These are phyloP conservation scores for Ptilorrhoa leucosticta DNA, from an alignment of 2,113 vertebrate genomes.

Conservation along the genomic window DNA sequence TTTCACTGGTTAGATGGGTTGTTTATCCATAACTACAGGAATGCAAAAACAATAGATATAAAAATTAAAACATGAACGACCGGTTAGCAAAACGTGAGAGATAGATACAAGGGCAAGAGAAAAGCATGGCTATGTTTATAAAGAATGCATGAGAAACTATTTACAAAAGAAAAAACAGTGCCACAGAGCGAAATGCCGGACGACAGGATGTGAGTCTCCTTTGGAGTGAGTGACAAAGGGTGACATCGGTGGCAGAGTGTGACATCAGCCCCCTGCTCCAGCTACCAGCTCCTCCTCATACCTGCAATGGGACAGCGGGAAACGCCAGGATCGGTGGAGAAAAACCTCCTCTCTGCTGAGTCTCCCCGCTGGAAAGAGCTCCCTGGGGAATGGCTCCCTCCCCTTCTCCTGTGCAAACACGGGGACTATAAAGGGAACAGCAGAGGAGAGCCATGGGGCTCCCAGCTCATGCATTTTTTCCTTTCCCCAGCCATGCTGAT, in stretches of 20 bases:
- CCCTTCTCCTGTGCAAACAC: neutral
- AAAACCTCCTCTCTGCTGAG: neutral
- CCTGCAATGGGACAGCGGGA: neutral
- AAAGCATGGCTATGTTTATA: no score
- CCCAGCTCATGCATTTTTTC: slow-evolving; percentile 18
- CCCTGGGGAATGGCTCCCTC: neutral
- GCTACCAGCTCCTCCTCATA: neutral
- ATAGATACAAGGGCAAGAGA: no score
- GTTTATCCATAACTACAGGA: no score
- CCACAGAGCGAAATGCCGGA: no score
- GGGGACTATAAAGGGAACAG: slow-evolving; percentile 8
- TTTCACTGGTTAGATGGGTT: no score
- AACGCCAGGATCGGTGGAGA: neutral
- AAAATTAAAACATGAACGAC: no score
- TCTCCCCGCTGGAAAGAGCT: neutral
- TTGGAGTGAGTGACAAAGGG: neutral
- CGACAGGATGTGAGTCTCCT: neutral
- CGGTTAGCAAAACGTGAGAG: no score
- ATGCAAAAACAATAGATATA: no score
- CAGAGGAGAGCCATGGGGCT: slow-evolving; percentile 46
- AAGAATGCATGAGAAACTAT: no score
- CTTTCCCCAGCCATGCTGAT: slow-evolving; percentile 47
- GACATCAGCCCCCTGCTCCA: neutral
- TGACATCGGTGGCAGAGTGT: neutral
- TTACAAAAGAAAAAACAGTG: no score